These are phyloP conservation scores for Drosophila tristis DNA, from an alignment of 1,140 invertebrate genomes.

Conservation along the genomic window DNA sequence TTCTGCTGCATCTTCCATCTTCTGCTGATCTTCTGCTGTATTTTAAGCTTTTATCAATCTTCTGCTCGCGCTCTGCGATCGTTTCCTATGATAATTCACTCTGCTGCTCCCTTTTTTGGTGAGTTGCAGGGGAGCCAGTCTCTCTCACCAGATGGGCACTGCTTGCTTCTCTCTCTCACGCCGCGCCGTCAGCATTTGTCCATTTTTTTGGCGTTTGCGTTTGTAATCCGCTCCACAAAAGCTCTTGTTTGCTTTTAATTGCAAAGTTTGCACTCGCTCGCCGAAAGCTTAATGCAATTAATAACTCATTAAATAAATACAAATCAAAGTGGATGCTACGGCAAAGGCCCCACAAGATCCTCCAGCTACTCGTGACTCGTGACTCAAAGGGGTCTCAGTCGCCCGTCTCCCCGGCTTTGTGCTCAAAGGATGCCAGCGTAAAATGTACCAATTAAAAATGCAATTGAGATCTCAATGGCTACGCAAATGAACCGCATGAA, in stretches of 20 bases:
- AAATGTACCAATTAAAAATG: slow-evolving; percentile 81
- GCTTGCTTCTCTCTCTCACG: too few species aligned
- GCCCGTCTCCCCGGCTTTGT: slow-evolving; percentile 33
- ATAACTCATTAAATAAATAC: slow-evolving; percentile 82
- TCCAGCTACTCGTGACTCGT: neutral
- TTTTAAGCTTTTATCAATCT: too few species aligned
- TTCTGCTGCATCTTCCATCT: too few species aligned
- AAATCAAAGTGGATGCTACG: slow-evolving; percentile 71
- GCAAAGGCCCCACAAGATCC: slow-evolving; percentile 21
- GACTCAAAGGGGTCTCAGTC: slow-evolving; percentile 20
- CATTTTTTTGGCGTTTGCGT: too few species aligned
- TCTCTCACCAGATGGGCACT: too few species aligned
- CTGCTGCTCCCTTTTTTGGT: too few species aligned
- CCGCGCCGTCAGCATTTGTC: too few species aligned
- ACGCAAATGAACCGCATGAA: slow-evolving; percentile 75
- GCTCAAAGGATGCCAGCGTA: slow-evolving; percentile 71
- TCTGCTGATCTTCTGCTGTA: too few species aligned
- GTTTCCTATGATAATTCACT: too few species aligned
- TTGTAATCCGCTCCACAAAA: too few species aligned
- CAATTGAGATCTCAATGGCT: slow-evolving; percentile 73
- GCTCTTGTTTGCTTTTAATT: slow-evolving; percentile 19
- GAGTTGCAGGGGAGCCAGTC: too few species aligned
- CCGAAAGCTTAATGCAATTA: slow-evolving; percentile 71
- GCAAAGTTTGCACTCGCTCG: slow-evolving; percentile 44
- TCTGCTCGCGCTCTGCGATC: too few species aligned